A percentile compares a stretch with the other conserved stretches of the same genome.
These are phyloP conservation scores for Macrosoma leucophasiata DNA, from an alignment of 2,888 invertebrate genomes.

Conservation along the genomic window DNA sequence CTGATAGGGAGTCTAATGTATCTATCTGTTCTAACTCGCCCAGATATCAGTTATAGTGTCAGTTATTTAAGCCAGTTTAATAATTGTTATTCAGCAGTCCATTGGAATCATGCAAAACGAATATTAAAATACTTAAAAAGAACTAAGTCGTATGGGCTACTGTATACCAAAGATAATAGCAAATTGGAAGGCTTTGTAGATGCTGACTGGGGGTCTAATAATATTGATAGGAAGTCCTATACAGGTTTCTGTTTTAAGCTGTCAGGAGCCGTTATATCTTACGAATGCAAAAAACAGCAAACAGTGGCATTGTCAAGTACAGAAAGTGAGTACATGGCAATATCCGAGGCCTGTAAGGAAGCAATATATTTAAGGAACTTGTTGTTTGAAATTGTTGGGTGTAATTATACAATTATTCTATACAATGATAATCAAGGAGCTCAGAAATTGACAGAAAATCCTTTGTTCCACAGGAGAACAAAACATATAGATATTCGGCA, in stretches of 20 bases:
- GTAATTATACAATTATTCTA: constrained; percentile 2
- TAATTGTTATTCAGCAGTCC: constrained; percentile 15
- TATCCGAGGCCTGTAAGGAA: constrained; percentile 12
- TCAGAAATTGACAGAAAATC: constrained; percentile 14
- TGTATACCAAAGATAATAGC: constrained; percentile 14
- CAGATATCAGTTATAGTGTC: constrained; percentile 20
- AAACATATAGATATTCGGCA: constrained; percentile 17
- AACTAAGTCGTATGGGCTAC: constrained; percentile 20
- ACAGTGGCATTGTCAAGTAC: constrained; percentile 13
- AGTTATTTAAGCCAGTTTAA: constrained; percentile 23
- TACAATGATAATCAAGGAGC: constrained; percentile 19
- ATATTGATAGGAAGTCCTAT: constrained; percentile 15
- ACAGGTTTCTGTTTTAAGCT: constrained; percentile 13
- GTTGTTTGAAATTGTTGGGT: constrained; percentile 6
- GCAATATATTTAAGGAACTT: constrained; percentile 16
- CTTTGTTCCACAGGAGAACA: constrained; percentile 12
- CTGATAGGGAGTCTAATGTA: constrained; percentile 18
- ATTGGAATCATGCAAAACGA: constrained; percentile 20
- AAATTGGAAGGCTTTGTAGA: constrained; percentile 21
- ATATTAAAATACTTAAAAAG: constrained; percentile 20
- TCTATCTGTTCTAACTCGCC: constrained; percentile 16
- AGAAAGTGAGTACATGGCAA: constrained; percentile 13
- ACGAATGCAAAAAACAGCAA: constrained; percentile 11
- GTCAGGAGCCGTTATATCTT: constrained; percentile 7
- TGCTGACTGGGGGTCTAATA: constrained; percentile 25